Conservation (phyloP, 2,797 vertebrate species). For the Cuculus canorus region DNA sequence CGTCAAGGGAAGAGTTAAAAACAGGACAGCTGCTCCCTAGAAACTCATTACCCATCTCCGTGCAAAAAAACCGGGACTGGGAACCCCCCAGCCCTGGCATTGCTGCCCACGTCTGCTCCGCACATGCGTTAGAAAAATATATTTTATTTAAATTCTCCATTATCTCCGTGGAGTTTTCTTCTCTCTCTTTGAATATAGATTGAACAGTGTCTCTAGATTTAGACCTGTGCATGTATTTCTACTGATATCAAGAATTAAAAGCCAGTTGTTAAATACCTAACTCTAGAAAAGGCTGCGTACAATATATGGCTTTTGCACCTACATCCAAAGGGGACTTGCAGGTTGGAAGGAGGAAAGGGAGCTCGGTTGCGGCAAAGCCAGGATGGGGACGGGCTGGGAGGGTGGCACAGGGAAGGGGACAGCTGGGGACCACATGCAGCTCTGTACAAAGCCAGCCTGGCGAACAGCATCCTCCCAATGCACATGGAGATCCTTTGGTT, state of each 20-base stretch:
- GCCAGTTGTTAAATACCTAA: background rate
- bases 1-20: constrained; percentile 41
- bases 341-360: background rate
- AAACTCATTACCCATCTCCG: background rate
- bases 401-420: accelerated
- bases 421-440: constrained; percentile 21
- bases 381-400: background rate
- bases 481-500: constrained; percentile 28
- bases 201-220: background rate
- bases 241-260: constrained; percentile 9
- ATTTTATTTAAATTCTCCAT: constrained; percentile 66
- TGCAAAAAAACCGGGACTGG: background rate
- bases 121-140: constrained; percentile 75
- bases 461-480: accelerated
- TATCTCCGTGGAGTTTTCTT: background rate
- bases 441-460: background rate
- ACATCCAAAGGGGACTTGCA: background rate
- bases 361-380: background rate
- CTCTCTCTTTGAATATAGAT: background rate
- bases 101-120: background rate
- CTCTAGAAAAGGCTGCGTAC: constrained; percentile 56
- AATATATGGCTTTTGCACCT: constrained; percentile 76
- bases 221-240: background rate
- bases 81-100: background rate
- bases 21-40: constrained; percentile 34